Evolutionary conservation across 1,140 invertebrate species (phyloP), one percentile per base, ranked within the genome.

Genomic region (Cotesia chilonis): DNA sequence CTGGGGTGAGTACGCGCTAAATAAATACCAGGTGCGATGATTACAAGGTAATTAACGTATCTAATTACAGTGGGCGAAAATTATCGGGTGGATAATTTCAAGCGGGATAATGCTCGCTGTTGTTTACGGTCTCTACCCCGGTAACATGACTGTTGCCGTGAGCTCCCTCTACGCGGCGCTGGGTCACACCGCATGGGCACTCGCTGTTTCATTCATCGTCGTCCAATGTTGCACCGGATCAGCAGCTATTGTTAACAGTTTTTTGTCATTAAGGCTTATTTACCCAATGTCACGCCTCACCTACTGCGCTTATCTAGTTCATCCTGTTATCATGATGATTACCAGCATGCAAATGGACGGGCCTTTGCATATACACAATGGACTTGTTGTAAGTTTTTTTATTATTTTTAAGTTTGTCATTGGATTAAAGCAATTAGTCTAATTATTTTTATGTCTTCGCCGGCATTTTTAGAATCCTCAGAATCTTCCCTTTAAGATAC

Each of bases 241-340:
- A 76, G 93, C 93, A 57, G 92, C 92, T 57, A 88, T 92, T 35
- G 84, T 94, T 10, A 91, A 94, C 83, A 90, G 88, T 0, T 84
- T 96, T 20, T 87, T 98, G 17, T 95, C 94, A 0, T 94, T 94
- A 83, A 89, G 90, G 52, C 90, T 92, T 0, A 89, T 95, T 54
- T 90, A 95, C 75, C 95, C 96, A 0, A 87, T 97, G n/a, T 94
- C 94, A 75, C 89, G 95, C 65, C 89, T 98, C 47, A 96, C 95
- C 1, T 98, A 96, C 84, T 94, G 94, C 82, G 93, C 95, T 6
- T 98, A 97, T 83, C 89, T 98, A 35, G 90, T 97, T 10, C 96
- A 98, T 87, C 94, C 94, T 6, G 90, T 94, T 71, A 90, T 95
- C 71, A 94, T 95, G 92, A 91, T 92, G 84, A 89, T 93, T 55